Evolutionary conservation across 2,113 vertebrate genomes (phyloP), one percentile per base, ranked within the genome.

Genomic region (Forbesichthys agassizii): DNA sequence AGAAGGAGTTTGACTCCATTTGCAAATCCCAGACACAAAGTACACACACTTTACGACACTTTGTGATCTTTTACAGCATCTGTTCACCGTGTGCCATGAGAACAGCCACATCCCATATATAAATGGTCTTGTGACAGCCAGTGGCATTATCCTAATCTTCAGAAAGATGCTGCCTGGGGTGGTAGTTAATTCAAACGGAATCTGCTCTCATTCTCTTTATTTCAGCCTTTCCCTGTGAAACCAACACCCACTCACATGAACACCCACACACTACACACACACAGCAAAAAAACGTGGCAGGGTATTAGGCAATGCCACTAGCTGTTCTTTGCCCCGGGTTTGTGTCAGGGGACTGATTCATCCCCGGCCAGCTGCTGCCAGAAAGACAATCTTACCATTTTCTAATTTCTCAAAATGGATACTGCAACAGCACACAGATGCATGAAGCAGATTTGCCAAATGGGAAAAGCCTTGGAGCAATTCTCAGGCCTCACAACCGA

Each of bases 271-370:
- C 64, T 71, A 56, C 64, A 48, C 51, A 75, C 51, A 75, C 65
- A 52, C 75, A 68, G 49, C 33, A 33, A 5, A 51, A 56, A 63
- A 51, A 58, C 66, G 64, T 48, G 53, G 36, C 54, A 62, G 8
- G 46, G 36, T 71, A 60, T 9, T 33, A 10, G 36, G 55, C 47
- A 7, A 66, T 54, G 71, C 79, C 13, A 52, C 75, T 46, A 47
- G 70, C 61, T 72, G 77, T 68, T 71, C 83, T 77, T 64, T 65
- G 5, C 72, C 69, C 79, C 52, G 1, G 3, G 46, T 70, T 63
- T 5, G 56, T 59, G 73, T 78, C 84, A 75, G 75, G 67, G 68
- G 68, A 63, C 61, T 56, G 70, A 81, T 75, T 61, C 63, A 48
- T 75, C 33, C 60, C 33, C 48, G 66, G 33, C 59, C 69, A 61